phyloP scores from a whole-genome alignment of 2,113 vertebrate genomes.

The Tachysurus fulvidraco region DNA sequence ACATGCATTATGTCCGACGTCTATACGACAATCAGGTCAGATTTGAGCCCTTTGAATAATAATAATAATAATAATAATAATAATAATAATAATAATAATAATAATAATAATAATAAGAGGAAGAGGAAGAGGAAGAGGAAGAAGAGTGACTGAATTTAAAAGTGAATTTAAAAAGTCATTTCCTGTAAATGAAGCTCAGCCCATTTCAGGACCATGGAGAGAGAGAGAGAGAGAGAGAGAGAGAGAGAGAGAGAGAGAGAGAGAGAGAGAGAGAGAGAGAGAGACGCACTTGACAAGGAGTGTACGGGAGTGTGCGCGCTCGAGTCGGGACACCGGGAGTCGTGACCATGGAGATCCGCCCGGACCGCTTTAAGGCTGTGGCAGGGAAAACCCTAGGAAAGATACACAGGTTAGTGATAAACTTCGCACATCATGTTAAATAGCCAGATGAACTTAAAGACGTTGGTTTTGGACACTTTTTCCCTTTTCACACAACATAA shows the following conservation, averaged over 20 bases:
- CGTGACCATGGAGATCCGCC: slow-evolving; percentile 78
- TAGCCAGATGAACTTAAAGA: not conserved
- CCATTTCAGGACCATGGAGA: slow-evolving; percentile 11
- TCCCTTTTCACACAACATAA: not conserved
- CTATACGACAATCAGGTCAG: not conserved
- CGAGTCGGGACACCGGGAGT: slow-evolving; percentile 70
- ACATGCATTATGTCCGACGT: not conserved
- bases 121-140: not conserved
- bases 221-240: not conserved
- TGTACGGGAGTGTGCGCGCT: slow-evolving; percentile 48
- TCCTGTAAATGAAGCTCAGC: not conserved
- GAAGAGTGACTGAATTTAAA: not conserved
- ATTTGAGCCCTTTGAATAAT: not conserved
- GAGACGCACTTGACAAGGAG: slow-evolving; percentile 27
- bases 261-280: slow-evolving; percentile 34
- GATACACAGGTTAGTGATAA: slow-evolving; percentile 72
- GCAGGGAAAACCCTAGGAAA: slow-evolving; percentile 77
- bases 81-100: too few species aligned
- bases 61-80: too few species aligned
- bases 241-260: slow-evolving; percentile 22
- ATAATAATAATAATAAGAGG: too few species aligned
- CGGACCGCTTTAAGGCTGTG: slow-evolving; percentile 76
- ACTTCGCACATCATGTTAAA: not conserved
- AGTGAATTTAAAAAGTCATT: not conserved
- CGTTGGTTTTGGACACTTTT: not conserved